Percentiles rank a stretch among this genome's conserved stretches.
These are phyloP conservation scores for Morpho helenor DNA, from an alignment of 2,888 invertebrate genomes.

Conservation along the genomic window DNA sequence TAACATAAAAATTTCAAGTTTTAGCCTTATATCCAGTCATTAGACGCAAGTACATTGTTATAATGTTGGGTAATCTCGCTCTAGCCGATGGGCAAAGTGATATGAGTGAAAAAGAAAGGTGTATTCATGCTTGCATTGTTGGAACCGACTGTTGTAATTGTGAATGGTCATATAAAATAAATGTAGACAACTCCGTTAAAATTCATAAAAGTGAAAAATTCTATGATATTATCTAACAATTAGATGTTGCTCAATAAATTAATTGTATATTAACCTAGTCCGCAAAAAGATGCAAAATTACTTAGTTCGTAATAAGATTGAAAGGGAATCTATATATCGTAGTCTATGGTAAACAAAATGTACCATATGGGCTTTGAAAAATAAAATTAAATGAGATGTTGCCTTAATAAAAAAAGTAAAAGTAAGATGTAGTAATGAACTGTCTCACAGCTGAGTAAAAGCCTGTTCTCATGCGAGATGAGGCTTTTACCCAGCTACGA, in stretches of 20 bases:
- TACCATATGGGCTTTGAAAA: too few species aligned
- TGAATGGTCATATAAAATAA: slow-evolving; percentile 24
- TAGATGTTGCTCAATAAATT: slow-evolving; percentile 1
- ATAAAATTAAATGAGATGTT: too few species aligned
- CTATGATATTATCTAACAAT: slow-evolving; percentile 17
- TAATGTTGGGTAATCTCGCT: slow-evolving; percentile 48
- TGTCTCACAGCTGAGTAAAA: too few species aligned
- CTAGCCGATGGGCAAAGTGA: slow-evolving; percentile 39
- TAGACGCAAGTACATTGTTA: slow-evolving; percentile 58
- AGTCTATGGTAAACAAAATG: too few species aligned
- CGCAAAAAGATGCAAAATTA: too few species aligned
- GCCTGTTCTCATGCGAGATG: too few species aligned
- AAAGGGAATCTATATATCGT: too few species aligned
- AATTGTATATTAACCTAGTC: not conserved
- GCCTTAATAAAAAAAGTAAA: too few species aligned
- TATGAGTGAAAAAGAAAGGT: slow-evolving; percentile 47
- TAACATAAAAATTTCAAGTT: slow-evolving; percentile 76
- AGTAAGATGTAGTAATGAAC: too few species aligned
- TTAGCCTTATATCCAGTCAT: slow-evolving; percentile 63
- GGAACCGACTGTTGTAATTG: slow-evolving; percentile 48
- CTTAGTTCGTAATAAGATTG: too few species aligned
- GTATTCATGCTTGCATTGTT: slow-evolving; percentile 40
- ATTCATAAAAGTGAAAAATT: slow-evolving; percentile 20
- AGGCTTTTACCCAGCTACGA: too few species aligned
- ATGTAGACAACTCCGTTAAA: slow-evolving; percentile 14